These are phyloP conservation scores for Parasteatoda tepidariorum DNA, from an alignment of 1,140 invertebrate genomes.

Conservation along the genomic window DNA sequence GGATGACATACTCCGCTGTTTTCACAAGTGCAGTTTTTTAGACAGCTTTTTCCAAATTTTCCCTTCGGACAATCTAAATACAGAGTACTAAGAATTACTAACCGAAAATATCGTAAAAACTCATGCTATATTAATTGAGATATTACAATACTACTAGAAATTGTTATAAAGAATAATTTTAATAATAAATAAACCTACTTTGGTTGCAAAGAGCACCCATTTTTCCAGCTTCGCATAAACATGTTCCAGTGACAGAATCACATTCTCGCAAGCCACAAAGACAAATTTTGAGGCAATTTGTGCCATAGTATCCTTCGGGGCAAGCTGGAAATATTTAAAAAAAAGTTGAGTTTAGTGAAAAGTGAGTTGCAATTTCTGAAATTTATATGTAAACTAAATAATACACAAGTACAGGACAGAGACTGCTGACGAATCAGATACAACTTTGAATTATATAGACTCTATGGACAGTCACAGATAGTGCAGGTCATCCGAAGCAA, in stretches of 20 bases:
- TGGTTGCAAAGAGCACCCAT: slow-evolving; percentile 45
- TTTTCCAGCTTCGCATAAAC: slow-evolving; percentile 76
- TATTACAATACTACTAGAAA: no score
- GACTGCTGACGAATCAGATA: no score
- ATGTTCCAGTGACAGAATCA: slow-evolving; percentile 81
- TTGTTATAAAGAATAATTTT: neutral
- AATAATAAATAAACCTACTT: slow-evolving; percentile 21
- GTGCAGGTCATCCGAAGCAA: no score
- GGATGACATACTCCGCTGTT: slow-evolving; percentile 89
- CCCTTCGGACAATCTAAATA: slow-evolving; percentile 76
- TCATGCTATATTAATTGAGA: no score
- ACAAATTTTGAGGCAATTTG: slow-evolving; percentile 60
- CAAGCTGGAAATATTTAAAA: slow-evolving; percentile 40
- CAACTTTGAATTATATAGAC: no score
- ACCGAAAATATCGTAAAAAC: neutral
- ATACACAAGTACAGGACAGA: no score
- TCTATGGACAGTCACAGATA: no score
- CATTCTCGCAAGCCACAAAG: slow-evolving; percentile 67
- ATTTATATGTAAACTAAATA: no score
- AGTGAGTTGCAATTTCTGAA: no score
- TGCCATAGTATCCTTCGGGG: slow-evolving; percentile 62
- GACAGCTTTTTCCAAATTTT: slow-evolving; percentile 83
- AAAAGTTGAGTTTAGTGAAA: no score
- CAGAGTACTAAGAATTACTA: neutral
- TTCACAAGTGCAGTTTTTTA: slow-evolving; percentile 88